Evolutionary conservation across 1,140 invertebrate species (phyloP), one percentile per base, ranked within the genome.

Genomic region (Thaumatotibia leucotreta): DNA sequence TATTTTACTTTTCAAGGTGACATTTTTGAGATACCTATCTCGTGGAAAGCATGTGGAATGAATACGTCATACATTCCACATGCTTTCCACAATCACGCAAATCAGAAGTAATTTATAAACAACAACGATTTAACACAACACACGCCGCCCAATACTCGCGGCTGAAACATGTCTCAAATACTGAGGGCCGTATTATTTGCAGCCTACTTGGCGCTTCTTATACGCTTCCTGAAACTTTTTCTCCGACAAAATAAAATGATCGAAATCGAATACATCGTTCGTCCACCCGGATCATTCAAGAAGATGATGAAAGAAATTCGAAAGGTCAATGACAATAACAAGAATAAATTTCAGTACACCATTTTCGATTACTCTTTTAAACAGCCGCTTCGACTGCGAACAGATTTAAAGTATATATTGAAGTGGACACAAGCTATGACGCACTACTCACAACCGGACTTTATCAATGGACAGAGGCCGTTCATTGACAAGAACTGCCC

Each of bases 391-490:
- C 74, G 83, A 66, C 68, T 87, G 27, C 67, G 69, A 0, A 79
- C 75, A 4, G 84, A 87, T 74, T 77, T 78, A 0, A 87, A 80
- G 45, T 87, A 71, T 27, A 79, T 87, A 33, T 67, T 87, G 2
- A 84, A 80, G 63, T 85, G 78, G 77, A 79, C 81, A 0, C 33
- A 79, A 14, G 69, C 68, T 2, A 83, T 72, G 54, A 64, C 67
- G 0, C 68, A 80, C 32, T 79, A 69, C 31, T 64, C 35, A 14
- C 67, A 61, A 6, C 11, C 61, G 22, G 65, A 73, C 0, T 72
- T 72, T 9, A 64, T 32, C 32, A 79, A 73, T 11, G 82, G 83
- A 5, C 85, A 88, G 64, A 63, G 64, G 9, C 32, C 64, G 1
- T 86, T 86, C 50, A 29, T 86, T 8, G 63, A 76, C 5, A 32